Evolutionary conservation across 1,140 invertebrate genomes (phyloP).

Genomic region (Armadillidium nasatum): DNA sequence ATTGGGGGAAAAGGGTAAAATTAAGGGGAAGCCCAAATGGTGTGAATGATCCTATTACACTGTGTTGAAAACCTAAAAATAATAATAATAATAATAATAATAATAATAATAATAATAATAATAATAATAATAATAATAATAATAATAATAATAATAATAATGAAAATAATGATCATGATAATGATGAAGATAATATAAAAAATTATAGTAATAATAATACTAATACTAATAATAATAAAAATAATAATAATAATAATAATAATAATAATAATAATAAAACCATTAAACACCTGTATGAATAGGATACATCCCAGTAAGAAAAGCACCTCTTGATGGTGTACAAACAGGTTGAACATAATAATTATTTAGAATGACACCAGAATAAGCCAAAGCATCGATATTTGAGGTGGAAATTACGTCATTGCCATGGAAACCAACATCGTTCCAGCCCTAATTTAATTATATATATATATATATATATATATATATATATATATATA

Average conservation of each 20-base stretch:
- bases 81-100: no score
- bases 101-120: no score
- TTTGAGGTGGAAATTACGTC: slow-evolving; percentile 78
- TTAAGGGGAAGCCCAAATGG: slow-evolving; percentile 67
- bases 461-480: no score
- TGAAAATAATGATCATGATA: no score
- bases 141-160: no score
- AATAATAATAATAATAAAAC: no score
- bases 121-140: no score
- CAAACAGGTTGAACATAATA: slow-evolving; percentile 76
- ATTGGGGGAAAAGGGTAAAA: slow-evolving; percentile 68
- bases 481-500: no score
- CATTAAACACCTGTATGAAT: slow-evolving; percentile 63
- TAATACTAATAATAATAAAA: no score
- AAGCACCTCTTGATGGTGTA: slow-evolving; percentile 68
- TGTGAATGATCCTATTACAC: slow-evolving; percentile 68
- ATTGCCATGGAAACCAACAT: slow-evolving; percentile 82
- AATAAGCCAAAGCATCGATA: slow-evolving; percentile 73
- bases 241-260: no score
- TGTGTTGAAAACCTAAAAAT: slow-evolving; percentile 68
- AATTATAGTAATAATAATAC: no score
- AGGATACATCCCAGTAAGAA: slow-evolving; percentile 77
- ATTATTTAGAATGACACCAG: slow-evolving; percentile 69
- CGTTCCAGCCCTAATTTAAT: slow-evolving; percentile 57
- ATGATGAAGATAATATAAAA: no score